These are phyloP conservation scores for Austrofundulus limnaeus DNA, from an alignment of 2,113 vertebrate species.

Conservation along the genomic window DNA sequence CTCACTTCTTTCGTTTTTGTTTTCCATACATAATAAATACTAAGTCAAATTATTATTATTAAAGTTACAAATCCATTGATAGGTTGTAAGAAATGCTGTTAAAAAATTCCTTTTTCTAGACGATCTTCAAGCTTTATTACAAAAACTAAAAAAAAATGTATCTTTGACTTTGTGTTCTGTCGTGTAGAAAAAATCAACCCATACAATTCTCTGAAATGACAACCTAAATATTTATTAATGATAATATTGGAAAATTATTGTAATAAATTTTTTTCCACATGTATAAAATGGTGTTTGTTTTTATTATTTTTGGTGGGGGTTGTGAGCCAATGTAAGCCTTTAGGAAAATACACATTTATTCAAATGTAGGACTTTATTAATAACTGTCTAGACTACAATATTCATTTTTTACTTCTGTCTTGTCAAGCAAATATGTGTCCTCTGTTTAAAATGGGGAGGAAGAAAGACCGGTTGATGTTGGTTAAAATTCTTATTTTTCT, in stretches of 20 bases:
- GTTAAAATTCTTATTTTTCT: no score
- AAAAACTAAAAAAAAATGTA: slow-evolving; percentile 76
- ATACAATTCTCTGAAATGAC: slow-evolving; percentile 81
- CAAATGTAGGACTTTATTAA: no score
- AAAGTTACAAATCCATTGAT: slow-evolving; percentile 70
- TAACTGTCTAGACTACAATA: not conserved
- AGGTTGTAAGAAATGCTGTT: slow-evolving; percentile 80
- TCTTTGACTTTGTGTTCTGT: slow-evolving; percentile 77
- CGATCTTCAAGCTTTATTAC: slow-evolving; percentile 78
- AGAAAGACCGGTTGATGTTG: no score
- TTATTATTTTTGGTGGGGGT: not conserved
- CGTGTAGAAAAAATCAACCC: slow-evolving; percentile 75
- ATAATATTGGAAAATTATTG: slow-evolving; percentile 73
- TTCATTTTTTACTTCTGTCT: not conserved
- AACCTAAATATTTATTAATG: slow-evolving; percentile 82
- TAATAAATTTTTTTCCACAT: slow-evolving; percentile 73
- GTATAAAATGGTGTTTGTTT: slow-evolving; percentile 30
- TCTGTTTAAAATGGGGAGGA: not conserved
- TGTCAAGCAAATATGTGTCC: no score
- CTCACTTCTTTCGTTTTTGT: slow-evolving; percentile 63
- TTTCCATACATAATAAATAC: slow-evolving; percentile 51
- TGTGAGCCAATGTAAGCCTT: not conserved
- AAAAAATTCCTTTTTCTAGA: slow-evolving; percentile 77
- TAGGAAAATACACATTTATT: no score
- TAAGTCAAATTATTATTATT: slow-evolving; percentile 70